phyloP scores from a whole-genome alignment of 2,797 vertebrate genomes.

The Spatula clypeata region DNA sequence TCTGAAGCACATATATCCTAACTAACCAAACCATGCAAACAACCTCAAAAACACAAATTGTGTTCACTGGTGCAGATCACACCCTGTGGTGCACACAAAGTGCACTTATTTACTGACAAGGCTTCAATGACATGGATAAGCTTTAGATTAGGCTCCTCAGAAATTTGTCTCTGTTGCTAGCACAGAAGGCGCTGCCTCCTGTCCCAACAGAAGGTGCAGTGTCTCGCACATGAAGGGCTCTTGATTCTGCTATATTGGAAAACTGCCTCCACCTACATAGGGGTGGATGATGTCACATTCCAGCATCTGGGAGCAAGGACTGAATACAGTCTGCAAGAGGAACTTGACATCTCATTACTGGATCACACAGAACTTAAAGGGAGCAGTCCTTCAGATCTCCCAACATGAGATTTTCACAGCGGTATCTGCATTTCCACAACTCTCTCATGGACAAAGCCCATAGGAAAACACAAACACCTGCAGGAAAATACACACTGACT shows the following conservation, averaged over 20 bases:
- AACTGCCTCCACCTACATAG: background rate
- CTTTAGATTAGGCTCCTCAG: background rate
- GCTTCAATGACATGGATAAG: background rate
- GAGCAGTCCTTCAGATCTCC: background rate
- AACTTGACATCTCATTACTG: background rate
- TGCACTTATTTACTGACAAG: background rate
- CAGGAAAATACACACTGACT: background rate
- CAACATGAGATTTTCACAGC: background rate
- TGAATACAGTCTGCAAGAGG: background rate
- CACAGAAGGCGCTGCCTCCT: background rate
- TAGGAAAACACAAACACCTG: background rate
- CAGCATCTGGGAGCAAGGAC: background rate
- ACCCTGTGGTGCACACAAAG: background rate
- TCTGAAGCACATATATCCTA: background rate
- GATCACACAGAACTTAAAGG: background rate
- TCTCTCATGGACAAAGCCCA: background rate
- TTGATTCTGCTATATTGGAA: background rate
- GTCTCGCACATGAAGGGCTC: accelerated
- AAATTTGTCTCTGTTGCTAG: background rate
- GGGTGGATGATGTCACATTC: accelerated
- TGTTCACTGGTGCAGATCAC: background rate
- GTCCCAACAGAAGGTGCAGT: background rate
- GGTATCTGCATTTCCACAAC: background rate
- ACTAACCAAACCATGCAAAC: background rate
- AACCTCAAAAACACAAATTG: background rate